phyloP scores from a whole-genome alignment of 2,888 invertebrate species.

The Eilema griseolum region DNA sequence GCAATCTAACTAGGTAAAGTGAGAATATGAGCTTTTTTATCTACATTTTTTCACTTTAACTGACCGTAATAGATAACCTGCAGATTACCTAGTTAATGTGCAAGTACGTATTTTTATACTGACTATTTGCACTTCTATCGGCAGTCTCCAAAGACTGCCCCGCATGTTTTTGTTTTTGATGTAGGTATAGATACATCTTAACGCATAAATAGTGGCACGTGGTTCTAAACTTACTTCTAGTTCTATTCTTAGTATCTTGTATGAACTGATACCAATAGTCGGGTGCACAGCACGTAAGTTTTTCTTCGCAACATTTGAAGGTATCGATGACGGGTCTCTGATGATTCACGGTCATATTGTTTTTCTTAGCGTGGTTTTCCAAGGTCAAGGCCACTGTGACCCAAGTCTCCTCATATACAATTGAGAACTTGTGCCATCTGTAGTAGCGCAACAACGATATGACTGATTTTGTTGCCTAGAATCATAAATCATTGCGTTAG shows the following conservation, averaged over 20 bases:
- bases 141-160: too few relatives aligned
- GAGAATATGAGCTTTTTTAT: too few relatives aligned
- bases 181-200: too few relatives aligned
- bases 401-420: slow-evolving; percentile 94
- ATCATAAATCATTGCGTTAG: slow-evolving; percentile 37
- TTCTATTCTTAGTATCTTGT: slow-evolving; percentile 94
- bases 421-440: slow-evolving; percentile 97
- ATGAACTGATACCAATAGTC: slow-evolving; percentile 94
- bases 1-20: too few relatives aligned
- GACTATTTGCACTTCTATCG: too few relatives aligned
- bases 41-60: too few relatives aligned
- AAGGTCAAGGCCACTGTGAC: slow-evolving; percentile 93
- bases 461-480: slow-evolving; percentile 96
- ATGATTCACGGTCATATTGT: slow-evolving; percentile 95
- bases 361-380: slow-evolving; percentile 90
- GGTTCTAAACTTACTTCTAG: slow-evolving; percentile 89
- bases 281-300: slow-evolving; percentile 91
- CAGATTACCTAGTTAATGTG: too few relatives aligned
- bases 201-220: too few relatives aligned
- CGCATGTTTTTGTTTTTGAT: too few relatives aligned
- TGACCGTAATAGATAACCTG: too few relatives aligned
- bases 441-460: slow-evolving; percentile 96
- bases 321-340: slow-evolving; percentile 90
- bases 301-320: slow-evolving; percentile 92
- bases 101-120: too few relatives aligned